Evolutionary conservation across 2,113 vertebrate genomes (phyloP).

Genomic region (Xyrauchen texanus): DNA sequence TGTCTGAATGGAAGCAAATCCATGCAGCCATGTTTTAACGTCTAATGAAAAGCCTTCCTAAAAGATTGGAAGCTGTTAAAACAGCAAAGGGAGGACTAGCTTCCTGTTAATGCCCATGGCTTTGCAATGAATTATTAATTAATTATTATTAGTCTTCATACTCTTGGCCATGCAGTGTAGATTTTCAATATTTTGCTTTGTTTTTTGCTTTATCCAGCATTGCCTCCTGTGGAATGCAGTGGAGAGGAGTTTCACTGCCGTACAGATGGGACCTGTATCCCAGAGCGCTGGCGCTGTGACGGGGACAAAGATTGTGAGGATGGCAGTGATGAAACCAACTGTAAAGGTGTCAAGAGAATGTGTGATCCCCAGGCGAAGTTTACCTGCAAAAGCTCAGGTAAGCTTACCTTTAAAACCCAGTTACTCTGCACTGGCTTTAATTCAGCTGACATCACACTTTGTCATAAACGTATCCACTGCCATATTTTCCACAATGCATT

Average conservation of each 20-base stretch:
- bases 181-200: background rate
- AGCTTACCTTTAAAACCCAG: background rate
- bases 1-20: no score
- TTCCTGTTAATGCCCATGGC: no score
- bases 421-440: background rate
- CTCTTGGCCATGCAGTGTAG: no score
- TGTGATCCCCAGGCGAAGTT: slow-evolving; percentile 95
- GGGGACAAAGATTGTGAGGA: slow-evolving; percentile 97
- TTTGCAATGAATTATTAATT: no score
- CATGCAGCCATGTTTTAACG: no score
- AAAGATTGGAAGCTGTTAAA: no score
- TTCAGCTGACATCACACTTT: slow-evolving; percentile 1
- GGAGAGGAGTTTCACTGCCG: slow-evolving; percentile 90
- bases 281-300: slow-evolving; percentile 91
- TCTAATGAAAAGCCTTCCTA: no score
- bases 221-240: slow-evolving; percentile 82
- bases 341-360: slow-evolving; percentile 84
- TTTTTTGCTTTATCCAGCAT: slow-evolving; percentile 69
- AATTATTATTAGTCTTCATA: no score
- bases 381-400: slow-evolving; percentile 91
- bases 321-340: slow-evolving; percentile 88
- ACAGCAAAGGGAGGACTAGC: no score
- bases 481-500: background rate
- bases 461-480: background rate
- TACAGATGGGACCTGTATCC: slow-evolving; percentile 89